Percentiles rank a stretch among this genome's conserved stretches.
Conservation (phyloP, 2,888 invertebrate species). For the Matsumyia berberina region DNA sequence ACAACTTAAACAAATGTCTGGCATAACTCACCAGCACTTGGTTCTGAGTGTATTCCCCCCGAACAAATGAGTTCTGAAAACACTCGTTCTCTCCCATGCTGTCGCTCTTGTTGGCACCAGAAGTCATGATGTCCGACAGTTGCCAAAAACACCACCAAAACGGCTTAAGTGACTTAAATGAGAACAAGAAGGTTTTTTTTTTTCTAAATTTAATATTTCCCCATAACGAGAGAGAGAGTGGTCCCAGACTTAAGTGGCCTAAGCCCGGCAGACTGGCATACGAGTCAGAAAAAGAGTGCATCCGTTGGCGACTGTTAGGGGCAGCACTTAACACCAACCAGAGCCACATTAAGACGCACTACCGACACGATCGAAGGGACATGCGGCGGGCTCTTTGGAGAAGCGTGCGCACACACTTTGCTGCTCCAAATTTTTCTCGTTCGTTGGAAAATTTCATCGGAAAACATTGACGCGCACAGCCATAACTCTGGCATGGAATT, state of each 20-base stretch:
- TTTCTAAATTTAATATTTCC: constrained; percentile 58
- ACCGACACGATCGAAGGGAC: not conserved
- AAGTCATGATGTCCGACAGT: constrained; percentile 30
- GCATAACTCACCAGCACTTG: constrained; percentile 36
- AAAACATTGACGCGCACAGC: constrained; percentile 24
- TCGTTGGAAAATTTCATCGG: constrained; percentile 42
- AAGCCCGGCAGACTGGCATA: not conserved
- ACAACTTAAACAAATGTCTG: constrained; percentile 60
- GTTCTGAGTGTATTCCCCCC: constrained; percentile 16
- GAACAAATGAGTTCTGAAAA: constrained; percentile 16
- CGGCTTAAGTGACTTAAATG: constrained; percentile 38
- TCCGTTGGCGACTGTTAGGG: constrained; percentile 35
- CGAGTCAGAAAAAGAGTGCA: constrained; percentile 35
- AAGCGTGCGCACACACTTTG: constrained; percentile 45
- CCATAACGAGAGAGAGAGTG: constrained; percentile 35
- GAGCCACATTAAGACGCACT: constrained; percentile 9
- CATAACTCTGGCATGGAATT: constrained; percentile 41
- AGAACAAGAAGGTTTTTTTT: no score
- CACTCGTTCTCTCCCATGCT: not conserved
- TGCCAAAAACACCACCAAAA: constrained; percentile 49
- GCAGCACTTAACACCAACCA: constrained; percentile 46
- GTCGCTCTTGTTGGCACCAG: constrained; percentile 9
- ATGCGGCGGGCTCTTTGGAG: constrained; percentile 27
- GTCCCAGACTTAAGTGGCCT: constrained; percentile 11
- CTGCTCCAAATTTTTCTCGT: constrained; percentile 36